Conservation (phyloP, 1,140 invertebrate species). For the Catajapyx aquilonaris region DNA sequence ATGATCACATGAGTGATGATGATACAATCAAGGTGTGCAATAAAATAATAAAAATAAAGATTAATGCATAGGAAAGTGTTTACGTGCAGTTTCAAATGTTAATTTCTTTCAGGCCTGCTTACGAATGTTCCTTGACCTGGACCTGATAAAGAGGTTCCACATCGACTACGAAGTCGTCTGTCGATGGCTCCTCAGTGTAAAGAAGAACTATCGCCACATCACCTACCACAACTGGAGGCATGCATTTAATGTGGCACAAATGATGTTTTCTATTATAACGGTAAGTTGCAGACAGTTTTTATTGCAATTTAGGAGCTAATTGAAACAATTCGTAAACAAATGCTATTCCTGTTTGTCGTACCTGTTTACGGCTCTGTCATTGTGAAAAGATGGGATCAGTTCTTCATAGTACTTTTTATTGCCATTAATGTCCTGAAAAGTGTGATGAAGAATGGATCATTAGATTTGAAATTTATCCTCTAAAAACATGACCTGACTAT, state of each 20-base stretch:
- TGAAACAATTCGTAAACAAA: neutral
- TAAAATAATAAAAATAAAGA: constrained; percentile 1
- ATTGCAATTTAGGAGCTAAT: neutral
- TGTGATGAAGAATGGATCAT: too few relatives aligned
- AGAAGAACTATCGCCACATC: constrained; percentile 91
- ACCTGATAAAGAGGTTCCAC: constrained; percentile 72
- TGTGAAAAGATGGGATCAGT: too few relatives aligned
- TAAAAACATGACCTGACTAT: neutral
- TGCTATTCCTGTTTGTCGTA: too few relatives aligned
- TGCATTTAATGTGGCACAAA: constrained; percentile 87
- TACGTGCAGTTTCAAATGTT: constrained; percentile 3
- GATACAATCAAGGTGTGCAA: constrained; percentile 47
- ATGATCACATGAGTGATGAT: constrained; percentile 62
- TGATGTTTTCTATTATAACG: constrained; percentile 85
- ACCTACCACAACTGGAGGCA: constrained; percentile 95
- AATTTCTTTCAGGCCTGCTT: constrained; percentile 42
- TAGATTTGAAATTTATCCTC: too few relatives aligned
- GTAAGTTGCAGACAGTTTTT: too few relatives aligned
- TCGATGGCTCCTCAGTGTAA: constrained; percentile 78
- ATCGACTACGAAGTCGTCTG: constrained; percentile 75
- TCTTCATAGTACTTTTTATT: neutral
- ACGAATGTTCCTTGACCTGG: constrained; percentile 76
- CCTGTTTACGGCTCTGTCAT: too few relatives aligned
- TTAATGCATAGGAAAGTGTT: neutral
- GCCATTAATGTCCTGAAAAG: constrained; percentile 1